Conservation (phyloP, 2,797 vertebrate genomes). For the Lutjanus campechanus region DNA sequence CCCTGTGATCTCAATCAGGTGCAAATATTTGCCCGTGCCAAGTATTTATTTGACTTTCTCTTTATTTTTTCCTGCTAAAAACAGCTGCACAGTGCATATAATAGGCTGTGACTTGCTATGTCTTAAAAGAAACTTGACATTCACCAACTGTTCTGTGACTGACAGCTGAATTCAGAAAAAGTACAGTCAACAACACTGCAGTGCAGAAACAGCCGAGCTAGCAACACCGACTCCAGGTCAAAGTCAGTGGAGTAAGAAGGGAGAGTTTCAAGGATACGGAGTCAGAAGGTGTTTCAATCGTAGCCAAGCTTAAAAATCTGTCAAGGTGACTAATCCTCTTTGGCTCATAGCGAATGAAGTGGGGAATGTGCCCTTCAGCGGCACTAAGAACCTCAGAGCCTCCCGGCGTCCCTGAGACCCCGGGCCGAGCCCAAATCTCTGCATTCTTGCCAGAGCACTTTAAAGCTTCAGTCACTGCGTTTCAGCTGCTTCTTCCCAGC, state of each 20-base stretch:
- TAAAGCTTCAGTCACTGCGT: background rate
- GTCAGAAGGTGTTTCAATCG: conserved; percentile 52
- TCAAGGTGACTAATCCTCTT: conserved; percentile 63
- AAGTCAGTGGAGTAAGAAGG: conserved; percentile 20
- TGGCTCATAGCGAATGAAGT: conserved; percentile 28
- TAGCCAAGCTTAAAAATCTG: conserved; percentile 37
- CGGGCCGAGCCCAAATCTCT: conserved; percentile 5
- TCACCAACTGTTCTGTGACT: background rate
- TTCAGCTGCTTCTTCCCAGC: background rate
- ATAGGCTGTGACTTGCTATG: background rate
- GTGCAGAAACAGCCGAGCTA: background rate
- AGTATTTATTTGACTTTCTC: too few species aligned
- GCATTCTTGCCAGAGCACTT: conserved; percentile 14
- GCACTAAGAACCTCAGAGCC: conserved; percentile 15
- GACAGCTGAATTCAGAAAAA: background rate
- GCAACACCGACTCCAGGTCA: conserved; percentile 17
- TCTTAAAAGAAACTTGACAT: background rate
- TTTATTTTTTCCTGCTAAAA: too few species aligned
- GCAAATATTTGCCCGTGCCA: too few species aligned
- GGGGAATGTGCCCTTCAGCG: conserved; percentile 46
- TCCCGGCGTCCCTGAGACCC: conserved; percentile 10
- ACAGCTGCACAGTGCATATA: background rate
- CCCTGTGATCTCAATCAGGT: background rate
- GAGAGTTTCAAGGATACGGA: conserved; percentile 24
- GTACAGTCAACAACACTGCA: background rate